These are phyloP conservation scores for Radopholus similis DNA, from an alignment of 1,140 invertebrate species.

Conservation along the genomic window DNA sequence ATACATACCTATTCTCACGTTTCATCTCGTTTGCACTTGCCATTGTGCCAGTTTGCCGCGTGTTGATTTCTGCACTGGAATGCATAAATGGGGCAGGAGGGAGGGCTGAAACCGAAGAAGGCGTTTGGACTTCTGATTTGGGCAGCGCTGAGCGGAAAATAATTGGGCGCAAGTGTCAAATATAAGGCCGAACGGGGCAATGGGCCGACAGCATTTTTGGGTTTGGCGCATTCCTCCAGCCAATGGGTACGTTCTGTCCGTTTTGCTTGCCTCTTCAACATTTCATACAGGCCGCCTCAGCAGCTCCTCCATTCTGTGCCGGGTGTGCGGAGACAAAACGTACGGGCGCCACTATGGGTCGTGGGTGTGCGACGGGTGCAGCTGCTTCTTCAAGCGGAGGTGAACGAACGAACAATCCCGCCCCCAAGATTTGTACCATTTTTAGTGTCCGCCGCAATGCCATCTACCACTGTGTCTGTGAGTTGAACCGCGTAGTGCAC, in stretches of 20 bases:
- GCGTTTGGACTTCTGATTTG: too few species aligned
- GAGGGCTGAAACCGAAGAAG: too few species aligned
- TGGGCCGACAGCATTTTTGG: too few species aligned
- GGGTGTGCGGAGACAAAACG: conserved; percentile 16
- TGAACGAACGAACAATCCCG: background rate
- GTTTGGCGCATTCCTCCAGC: background rate
- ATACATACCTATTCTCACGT: too few species aligned
- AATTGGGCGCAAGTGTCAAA: too few species aligned
- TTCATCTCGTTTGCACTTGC: too few species aligned
- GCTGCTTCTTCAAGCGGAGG: conserved; percentile 13
- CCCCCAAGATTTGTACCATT: background rate
- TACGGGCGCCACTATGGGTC: conserved; percentile 10
- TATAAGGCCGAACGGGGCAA: too few species aligned
- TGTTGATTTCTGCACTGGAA: too few species aligned
- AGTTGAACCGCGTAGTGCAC: too few species aligned
- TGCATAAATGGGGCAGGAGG: too few species aligned
- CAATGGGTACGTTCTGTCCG: background rate
- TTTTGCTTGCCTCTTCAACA: background rate
- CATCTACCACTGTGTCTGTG: conserved; percentile 5
- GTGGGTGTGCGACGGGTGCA: conserved; percentile 14
- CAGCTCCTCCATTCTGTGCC: background rate
- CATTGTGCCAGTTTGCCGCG: too few species aligned
- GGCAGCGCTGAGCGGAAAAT: too few species aligned
- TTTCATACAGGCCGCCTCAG: conserved; percentile 1
- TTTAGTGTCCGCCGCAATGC: conserved; percentile 2